A percentile compares a stretch with the other conserved stretches of the same genome.
Evolutionary conservation across 2,797 vertebrate genomes (phyloP).

Genomic region (Amblyraja radiata): DNA sequence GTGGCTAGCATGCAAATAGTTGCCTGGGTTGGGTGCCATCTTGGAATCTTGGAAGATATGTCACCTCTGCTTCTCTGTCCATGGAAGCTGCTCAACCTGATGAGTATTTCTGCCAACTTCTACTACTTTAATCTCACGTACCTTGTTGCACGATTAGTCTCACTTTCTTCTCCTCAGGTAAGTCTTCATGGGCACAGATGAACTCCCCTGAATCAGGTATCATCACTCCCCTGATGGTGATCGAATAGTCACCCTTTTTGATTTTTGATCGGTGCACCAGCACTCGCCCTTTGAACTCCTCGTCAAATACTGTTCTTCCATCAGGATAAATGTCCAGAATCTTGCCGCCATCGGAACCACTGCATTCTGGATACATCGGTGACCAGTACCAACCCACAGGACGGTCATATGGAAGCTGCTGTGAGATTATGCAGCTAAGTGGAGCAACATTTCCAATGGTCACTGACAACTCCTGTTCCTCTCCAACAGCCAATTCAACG

Average conservation of each 20-base stretch:
- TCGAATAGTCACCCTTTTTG: constrained; percentile 27
- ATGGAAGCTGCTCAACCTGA: no score
- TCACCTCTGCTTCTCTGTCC: no score
- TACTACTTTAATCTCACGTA: not conserved
- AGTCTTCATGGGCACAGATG: constrained; percentile 16
- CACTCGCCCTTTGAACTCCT: constrained; percentile 26
- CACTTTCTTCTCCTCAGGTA: constrained; percentile 14
- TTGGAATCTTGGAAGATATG: no score
- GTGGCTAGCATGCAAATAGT: no score
- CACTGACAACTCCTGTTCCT: not conserved
- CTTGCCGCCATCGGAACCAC: constrained; percentile 6
- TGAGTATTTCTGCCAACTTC: no score
- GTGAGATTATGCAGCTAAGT: constrained; percentile 11
- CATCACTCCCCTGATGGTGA: not conserved
- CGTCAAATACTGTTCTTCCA: not conserved
- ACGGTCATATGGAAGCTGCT: not conserved
- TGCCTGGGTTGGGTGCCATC: no score
- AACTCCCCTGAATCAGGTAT: constrained; percentile 24
- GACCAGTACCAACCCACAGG: constrained; percentile 34
- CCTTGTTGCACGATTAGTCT: constrained; percentile 10
- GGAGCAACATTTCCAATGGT: not conserved
- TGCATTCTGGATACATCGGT: constrained; percentile 17
- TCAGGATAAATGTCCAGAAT: constrained; percentile 27
- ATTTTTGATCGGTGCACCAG: constrained; percentile 22
- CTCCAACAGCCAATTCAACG: not conserved